Conservation (phyloP, 2,888 invertebrate species). For the Drosophila greeni region DNA sequence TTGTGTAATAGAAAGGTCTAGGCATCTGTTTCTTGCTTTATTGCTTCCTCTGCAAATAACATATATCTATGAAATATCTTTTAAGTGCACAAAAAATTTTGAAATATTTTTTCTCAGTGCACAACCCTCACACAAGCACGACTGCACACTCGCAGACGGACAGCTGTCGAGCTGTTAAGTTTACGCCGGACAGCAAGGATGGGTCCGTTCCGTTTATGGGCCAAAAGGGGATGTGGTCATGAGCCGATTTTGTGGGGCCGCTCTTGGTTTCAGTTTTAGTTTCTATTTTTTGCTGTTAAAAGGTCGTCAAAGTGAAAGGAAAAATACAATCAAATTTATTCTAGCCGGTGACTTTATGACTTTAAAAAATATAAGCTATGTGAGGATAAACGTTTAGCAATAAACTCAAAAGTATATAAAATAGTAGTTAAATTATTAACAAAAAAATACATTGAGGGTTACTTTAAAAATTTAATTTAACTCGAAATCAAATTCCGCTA, state of each 20-base stretch:
- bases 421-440: background rate
- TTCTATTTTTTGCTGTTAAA: constrained; percentile 17
- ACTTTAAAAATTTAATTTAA: background rate
- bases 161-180: constrained; percentile 65
- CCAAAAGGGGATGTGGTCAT: constrained; percentile 40
- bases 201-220: constrained; percentile 45
- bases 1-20: background rate
- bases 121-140: constrained; percentile 10
- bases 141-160: constrained; percentile 31
- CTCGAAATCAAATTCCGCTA: background rate
- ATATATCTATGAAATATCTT: accelerated
- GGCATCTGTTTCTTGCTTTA: accelerated
- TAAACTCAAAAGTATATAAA: background rate
- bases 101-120: constrained; percentile 4
- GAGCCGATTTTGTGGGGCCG: constrained; percentile 51
- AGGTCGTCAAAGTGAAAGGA: constrained; percentile 2
- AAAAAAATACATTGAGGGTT: background rate
- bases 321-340: constrained; percentile 22
- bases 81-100: background rate
- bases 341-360: constrained; percentile 3
- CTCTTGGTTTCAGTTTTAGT: constrained; percentile 41
- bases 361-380: background rate
- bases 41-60: accelerated
- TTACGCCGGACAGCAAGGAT: constrained; percentile 44
- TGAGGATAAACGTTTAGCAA: background rate